Conservation (phyloP, 2,888 invertebrate genomes). For the Eulithis prunata region DNA sequence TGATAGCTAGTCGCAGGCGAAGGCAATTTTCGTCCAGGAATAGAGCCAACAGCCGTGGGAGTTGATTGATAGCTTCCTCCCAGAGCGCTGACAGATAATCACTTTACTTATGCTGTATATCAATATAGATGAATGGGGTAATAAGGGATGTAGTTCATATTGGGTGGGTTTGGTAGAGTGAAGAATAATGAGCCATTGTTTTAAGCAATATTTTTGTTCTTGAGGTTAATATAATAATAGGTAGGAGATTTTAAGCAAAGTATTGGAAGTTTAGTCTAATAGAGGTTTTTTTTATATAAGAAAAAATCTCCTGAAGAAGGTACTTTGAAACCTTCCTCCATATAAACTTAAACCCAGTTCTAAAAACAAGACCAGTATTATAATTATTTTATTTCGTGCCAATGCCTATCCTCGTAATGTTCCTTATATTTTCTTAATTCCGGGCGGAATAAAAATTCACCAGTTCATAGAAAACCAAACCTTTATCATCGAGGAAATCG, state of each 20-base stretch:
- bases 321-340: too few relatives aligned
- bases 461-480: background rate
- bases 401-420: too few relatives aligned
- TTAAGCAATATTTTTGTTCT: too few relatives aligned
- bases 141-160: conserved; percentile 6
- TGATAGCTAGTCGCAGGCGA: conserved; percentile 54
- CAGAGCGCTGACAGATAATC: conserved; percentile 27
- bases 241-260: too few relatives aligned
- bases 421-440: background rate
- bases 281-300: too few relatives aligned
- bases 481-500: conserved; percentile 33
- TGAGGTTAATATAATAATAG: too few relatives aligned
- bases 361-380: too few relatives aligned
- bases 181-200: background rate
- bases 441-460: background rate
- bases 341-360: too few relatives aligned
- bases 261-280: too few relatives aligned
- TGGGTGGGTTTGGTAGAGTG: background rate
- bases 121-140: conserved; percentile 26
- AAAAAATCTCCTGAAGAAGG: too few relatives aligned
- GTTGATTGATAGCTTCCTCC: conserved; percentile 43
- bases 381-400: too few relatives aligned
- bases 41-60: conserved; percentile 41
- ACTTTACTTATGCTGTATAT: conserved; percentile 28
- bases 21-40: conserved; percentile 58